A percentile compares a stretch with the other conserved stretches of the same genome.
phyloP scores from a whole-genome alignment of 2,113 vertebrate species.

The Seriola dumerili region DNA sequence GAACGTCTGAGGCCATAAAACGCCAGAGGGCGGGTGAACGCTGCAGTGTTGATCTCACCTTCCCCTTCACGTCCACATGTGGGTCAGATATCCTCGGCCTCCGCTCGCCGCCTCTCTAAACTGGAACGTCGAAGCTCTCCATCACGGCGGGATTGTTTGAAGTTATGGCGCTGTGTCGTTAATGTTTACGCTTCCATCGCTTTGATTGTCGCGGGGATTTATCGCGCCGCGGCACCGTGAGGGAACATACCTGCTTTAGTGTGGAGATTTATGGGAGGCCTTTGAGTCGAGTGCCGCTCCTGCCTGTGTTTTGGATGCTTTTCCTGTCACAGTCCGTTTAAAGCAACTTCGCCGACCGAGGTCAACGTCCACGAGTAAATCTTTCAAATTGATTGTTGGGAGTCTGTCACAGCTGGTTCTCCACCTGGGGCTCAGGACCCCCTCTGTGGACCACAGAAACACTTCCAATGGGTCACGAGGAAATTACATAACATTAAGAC shows the following conservation, averaged over 20 bases:
- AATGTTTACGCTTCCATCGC: conserved; percentile 28
- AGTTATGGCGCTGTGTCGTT: not conserved
- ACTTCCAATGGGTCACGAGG: not conserved
- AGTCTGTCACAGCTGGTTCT: not conserved
- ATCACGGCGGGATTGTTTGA: conserved; percentile 10
- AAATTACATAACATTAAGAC: not conserved
- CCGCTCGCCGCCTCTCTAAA: not conserved
- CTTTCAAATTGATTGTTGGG: conserved; percentile 10
- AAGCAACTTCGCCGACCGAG: not conserved
- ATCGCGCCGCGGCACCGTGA: not conserved
- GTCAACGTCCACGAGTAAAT: conserved; percentile 37
- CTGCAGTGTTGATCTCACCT: not conserved
- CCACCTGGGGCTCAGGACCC: not conserved
- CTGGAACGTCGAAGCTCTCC: not conserved
- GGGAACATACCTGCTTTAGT: not conserved
- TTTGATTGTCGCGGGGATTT: conserved; percentile 45
- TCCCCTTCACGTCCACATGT: conserved; percentile 21
- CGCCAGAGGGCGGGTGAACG: not conserved
- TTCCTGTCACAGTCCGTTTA: conserved; percentile 1
- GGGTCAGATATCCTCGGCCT: conserved; percentile 2
- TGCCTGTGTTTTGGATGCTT: not conserved
- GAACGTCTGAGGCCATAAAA: conserved; percentile 15
- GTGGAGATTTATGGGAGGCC: conserved; percentile 55
- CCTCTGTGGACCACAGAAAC: not conserved
- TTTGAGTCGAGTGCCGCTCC: conserved; percentile 21